Base-by-base conservation (phyloP, 2,888 invertebrate species). In the Acronicta alni region DNA sequence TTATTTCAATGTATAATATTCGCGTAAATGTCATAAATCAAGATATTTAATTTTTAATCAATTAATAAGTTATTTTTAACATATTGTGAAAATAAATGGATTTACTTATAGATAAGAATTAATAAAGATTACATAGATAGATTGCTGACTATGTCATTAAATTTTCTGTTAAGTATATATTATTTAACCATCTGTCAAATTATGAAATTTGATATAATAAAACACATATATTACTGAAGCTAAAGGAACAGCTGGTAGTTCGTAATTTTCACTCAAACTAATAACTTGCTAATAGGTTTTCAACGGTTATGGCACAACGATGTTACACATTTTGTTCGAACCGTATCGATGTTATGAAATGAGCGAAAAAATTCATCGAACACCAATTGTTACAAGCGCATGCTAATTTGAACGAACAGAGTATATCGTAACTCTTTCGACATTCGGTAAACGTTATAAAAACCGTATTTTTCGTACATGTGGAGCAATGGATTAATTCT, bases 291-390 rank as follows among this genome's bases (percentile, higher is more conserved):
- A 87, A 88, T 87, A 84, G 81, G 80, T 81, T 80, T 86, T 84
- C 75, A 77, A 79, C 83, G 82, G 88, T 81, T 88, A 86, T 89
- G 89, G 84, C 85, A 84, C 87, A 91, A 88, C 82, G 85, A 85
- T 85, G 91, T 91, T 90, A 89, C 90, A 92, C 88, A 90, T 90
- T 91, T 88, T 80, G 85, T 81, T 73, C 87, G 85, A 86, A 92
- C 89, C 90, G 92, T 89, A 89, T 89, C 92, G 87, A 57, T 71
- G 72, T 92, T 89, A 80, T 79, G 86, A 89, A 89, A 89, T 84
- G 74, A 58, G 79, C 68, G 82, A 88, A 91, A 89, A 89, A 89
- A 84, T 80, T 82, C 81, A 86, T 85, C 82, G 83, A 78, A 74
- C 76, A 84, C 81, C 49, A 56, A 63, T 63, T 88, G 88, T 87